Evolutionary conservation across 2,888 invertebrate species (phyloP).

Genomic region (Dyspetes luteomarginatus): DNA sequence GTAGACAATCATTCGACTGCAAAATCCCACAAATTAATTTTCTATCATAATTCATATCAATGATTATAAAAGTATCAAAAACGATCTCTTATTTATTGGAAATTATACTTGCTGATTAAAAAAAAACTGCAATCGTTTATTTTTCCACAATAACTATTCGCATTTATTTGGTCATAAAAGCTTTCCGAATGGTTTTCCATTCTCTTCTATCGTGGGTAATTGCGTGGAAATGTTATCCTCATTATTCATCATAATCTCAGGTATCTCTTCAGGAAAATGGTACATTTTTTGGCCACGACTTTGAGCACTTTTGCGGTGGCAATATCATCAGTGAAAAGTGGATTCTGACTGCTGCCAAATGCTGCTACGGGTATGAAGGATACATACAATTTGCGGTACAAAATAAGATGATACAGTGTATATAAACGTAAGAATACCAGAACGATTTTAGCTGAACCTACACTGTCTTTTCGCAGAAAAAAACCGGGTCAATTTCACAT

Average conservation of each 20-base stretch:
- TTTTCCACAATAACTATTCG: too few species aligned
- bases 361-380: slow-evolving; percentile 72
- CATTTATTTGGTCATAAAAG: too few species aligned
- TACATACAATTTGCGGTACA: slow-evolving; percentile 34
- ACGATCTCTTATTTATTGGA: too few species aligned
- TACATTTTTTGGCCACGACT: slow-evolving; percentile 74
- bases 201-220: neutral
- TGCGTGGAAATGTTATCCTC: slow-evolving; percentile 57
- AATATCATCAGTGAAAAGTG: slow-evolving; percentile 71
- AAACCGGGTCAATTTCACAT: slow-evolving; percentile 67
- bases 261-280: slow-evolving; percentile 75
- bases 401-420: slow-evolving; percentile 8
- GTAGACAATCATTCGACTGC: too few species aligned
- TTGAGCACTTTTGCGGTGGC: slow-evolving; percentile 73
- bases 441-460: slow-evolving; percentile 13
- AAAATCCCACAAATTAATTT: too few species aligned
- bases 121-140: too few species aligned
- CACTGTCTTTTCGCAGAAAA: slow-evolving; percentile 63
- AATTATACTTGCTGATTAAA: too few species aligned
- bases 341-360: slow-evolving; percentile 76
- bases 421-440: slow-evolving; percentile 20
- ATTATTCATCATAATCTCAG: slow-evolving; percentile 58
- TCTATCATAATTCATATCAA: too few species aligned
- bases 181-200: neutral
- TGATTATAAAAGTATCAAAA: too few species aligned